Percentiles rank a stretch among this genome's conserved stretches.
Evolutionary conservation across 2,113 vertebrate genomes (phyloP).

Genomic region (Stercorarius parasiticus): DNA sequence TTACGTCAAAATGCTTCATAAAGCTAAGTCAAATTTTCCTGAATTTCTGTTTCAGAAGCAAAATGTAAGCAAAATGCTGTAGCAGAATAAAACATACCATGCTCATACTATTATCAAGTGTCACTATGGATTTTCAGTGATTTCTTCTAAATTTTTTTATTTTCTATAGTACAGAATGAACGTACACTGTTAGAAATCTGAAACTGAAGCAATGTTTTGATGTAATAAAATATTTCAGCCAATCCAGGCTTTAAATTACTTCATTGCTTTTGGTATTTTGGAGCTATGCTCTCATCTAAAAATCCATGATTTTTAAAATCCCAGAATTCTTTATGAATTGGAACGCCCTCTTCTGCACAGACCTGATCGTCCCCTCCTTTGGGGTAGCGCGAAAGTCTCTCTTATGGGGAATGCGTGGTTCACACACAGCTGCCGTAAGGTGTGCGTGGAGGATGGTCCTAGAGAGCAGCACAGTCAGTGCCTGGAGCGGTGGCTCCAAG

Average conservation of each 20-base stretch:
- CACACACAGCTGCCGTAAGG: fast-evolving
- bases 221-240: not conserved
- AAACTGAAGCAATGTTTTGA: not conserved
- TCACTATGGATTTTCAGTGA: not conserved
- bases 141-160: not conserved
- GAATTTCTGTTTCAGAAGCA: not conserved
- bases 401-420: not conserved
- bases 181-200: not conserved
- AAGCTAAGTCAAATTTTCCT: not conserved
- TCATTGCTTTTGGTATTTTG: not conserved
- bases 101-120: not conserved
- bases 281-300: not conserved
- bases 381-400: not conserved
- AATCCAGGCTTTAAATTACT: not conserved
- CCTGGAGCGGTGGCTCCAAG: not conserved
- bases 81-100: not conserved
- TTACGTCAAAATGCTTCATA: not conserved
- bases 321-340: not conserved
- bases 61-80: not conserved
- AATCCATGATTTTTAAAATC: not conserved
- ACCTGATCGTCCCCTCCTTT: not conserved
- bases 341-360: fast-evolving
- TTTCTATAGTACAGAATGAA: not conserved
- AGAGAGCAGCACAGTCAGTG: fast-evolving
- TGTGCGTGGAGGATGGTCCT: not conserved